Evolutionary conservation across 2,797 vertebrate genomes (phyloP), one percentile per base, ranked within the genome.

Genomic region (Lacerta viridis): DNA sequence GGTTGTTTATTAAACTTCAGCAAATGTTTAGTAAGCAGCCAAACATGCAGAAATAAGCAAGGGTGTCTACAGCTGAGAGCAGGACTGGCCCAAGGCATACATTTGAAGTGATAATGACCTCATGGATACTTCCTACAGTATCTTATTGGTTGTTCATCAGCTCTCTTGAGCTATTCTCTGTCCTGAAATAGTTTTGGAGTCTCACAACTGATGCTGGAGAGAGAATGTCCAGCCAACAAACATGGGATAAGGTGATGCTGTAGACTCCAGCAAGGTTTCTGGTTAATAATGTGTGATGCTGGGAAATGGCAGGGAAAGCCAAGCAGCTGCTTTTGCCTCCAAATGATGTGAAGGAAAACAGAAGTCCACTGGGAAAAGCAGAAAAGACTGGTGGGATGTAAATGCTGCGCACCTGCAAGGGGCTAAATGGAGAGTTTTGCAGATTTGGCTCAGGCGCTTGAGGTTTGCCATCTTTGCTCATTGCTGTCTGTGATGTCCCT

Each of bases 291-390:
- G 81, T 71, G 71, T n/a, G n/a, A 88, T 41, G 64, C 86, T 88
- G 78, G 88, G 90, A 88, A 85, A 87, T 87, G 66, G 85, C 86
- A 10, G 25, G 90, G 72, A 0, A 64, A 92, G 95, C 94, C 95
- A 96, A 95, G 93, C 94, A 95, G 94, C 94, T 95, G 94, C 75
- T 95, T 91, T 90, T 0, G 69, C 87, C 92, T 78, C 82, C 41
- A 0, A 86, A 80, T 83, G 82, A 87, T 0, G 0, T 43, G 0
- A 20, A 87, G 88, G 83, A 84, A 41, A 1, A 92, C 88, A 41
- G 15, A 90, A 82, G 33, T 89, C 89, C 20, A 33, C 0, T 1
- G 90, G 90, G 90, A 55, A 55, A 55, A 55, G 50, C 13, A 55
- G 50, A 4, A 55, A 55, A 55, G 50, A 55, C 72, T 39, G 36